Conservation (phyloP, 2,888 invertebrate species). For the Dexiosoma caninum region DNA sequence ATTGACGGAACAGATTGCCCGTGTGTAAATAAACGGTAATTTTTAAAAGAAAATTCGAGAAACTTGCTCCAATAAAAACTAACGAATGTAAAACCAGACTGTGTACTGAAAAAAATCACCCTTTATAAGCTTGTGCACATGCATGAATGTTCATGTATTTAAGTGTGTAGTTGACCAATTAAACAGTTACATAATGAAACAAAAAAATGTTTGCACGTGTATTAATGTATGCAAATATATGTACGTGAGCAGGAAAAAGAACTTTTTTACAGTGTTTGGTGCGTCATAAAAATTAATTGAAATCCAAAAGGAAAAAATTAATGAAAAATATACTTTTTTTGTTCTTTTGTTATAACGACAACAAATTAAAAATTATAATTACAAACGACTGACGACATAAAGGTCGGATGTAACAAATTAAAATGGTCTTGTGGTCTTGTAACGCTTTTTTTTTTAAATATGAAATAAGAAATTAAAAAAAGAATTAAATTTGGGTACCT, state of each 20-base stretch:
- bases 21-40: too few relatives aligned
- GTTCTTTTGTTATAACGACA: background rate
- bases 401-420: constrained; percentile 1
- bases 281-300: constrained; percentile 9
- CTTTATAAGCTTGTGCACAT: background rate
- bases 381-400: background rate
- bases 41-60: too few relatives aligned
- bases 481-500: too few relatives aligned
- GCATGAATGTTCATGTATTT: background rate
- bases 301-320: background rate
- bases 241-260: background rate
- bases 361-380: constrained; percentile 37
- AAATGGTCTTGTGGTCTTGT: constrained; percentile 3
- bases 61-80: too few relatives aligned
- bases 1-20: too few relatives aligned
- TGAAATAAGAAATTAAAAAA: too few relatives aligned
- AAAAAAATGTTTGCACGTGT: background rate
- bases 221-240: background rate
- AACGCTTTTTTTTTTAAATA: too few relatives aligned
- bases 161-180: background rate
- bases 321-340: background rate
- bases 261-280: background rate
- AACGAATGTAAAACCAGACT: too few relatives aligned
- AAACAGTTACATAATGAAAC: background rate
- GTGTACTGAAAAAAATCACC: background rate